Conservation (phyloP, 2,797 vertebrate genomes). For the Sebastiscus albofasciatus region DNA sequence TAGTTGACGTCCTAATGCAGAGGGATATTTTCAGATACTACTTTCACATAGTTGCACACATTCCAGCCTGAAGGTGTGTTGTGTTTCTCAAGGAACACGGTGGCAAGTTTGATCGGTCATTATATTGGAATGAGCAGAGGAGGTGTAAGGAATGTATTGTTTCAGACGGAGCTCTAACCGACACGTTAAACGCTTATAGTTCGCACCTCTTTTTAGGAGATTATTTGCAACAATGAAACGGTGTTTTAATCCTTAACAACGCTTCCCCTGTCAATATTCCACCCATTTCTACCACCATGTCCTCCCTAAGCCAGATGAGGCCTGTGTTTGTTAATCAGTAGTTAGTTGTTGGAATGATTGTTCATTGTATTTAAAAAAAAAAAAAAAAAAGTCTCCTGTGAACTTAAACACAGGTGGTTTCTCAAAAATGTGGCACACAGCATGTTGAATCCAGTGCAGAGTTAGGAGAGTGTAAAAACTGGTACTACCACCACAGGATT, state of each 20-base stretch:
- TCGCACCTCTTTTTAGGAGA: conserved; percentile 1
- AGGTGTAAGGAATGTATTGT: conserved; percentile 36
- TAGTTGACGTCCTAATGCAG: conserved; percentile 57
- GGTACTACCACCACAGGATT: conserved; percentile 46
- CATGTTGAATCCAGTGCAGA: conserved; percentile 8
- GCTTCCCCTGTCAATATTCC: conserved; percentile 53
- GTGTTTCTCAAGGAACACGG: not conserved
- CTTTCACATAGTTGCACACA: conserved; percentile 39
- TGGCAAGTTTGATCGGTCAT: conserved; percentile 20
- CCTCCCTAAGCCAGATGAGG: conserved; percentile 17
- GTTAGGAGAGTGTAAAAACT: conserved; percentile 46
- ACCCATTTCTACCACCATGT: not conserved
- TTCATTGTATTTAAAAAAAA: not conserved
- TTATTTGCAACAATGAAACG: conserved; percentile 27
- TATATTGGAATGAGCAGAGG: conserved; percentile 26
- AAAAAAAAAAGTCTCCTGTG: not conserved
- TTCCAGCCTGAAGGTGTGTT: conserved; percentile 65
- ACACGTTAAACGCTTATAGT: not conserved
- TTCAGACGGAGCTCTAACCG: not conserved
- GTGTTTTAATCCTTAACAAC: conserved; percentile 43
- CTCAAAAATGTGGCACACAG: conserved; percentile 4
- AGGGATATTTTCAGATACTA: conserved; percentile 70
- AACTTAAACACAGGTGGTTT: conserved; percentile 16
- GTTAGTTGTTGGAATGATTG: conserved; percentile 38
- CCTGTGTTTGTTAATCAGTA: conserved; percentile 65